A percentile compares a stretch with the other conserved stretches of the same genome.
phyloP scores from a whole-genome alignment of 30 jellyfish, hydroid and myxozoan genomes.

The Chironex yamaguchii region DNA sequence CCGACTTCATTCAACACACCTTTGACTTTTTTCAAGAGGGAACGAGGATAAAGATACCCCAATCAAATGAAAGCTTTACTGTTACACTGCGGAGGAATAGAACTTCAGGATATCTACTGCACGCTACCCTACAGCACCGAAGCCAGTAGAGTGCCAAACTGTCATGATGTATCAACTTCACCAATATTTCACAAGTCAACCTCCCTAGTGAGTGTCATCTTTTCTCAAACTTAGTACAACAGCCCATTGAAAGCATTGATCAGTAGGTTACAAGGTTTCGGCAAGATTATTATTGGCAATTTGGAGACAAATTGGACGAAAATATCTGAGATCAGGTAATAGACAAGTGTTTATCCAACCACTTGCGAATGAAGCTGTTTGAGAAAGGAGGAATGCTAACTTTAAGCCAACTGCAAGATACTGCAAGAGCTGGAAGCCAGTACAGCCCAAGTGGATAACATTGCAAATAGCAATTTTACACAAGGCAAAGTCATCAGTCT shows the following conservation, averaged over 20 bases:
- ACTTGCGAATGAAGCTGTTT: constrained; percentile 23
- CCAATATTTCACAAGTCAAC: constrained; percentile 26
- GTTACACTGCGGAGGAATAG: constrained; percentile 64
- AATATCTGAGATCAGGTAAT: constrained; percentile 56
- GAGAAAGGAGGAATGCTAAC: constrained; percentile 27
- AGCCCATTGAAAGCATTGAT: constrained; percentile 10
- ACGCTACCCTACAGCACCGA: not conserved
- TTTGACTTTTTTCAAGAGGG: constrained; percentile 57
- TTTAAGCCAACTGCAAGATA: constrained; percentile 24
- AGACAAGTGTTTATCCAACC: constrained; percentile 31
- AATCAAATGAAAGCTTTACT: constrained; percentile 66
- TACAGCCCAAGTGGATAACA: constrained; percentile 37
- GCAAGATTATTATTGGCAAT: constrained; percentile 46
- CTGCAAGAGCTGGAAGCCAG: constrained; percentile 69
- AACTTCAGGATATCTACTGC: not conserved
- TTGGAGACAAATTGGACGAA: constrained; percentile 25
- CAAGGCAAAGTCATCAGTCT: no score
- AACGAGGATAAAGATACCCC: constrained; percentile 27
- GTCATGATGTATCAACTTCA: not conserved
- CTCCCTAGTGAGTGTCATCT: constrained; percentile 42
- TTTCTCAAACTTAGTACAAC: not conserved
- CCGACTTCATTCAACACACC: no score
- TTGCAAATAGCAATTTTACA: constrained; percentile 12
- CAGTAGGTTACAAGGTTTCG: constrained; percentile 50
- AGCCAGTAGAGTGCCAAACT: no score